Conservation (phyloP, 2,797 vertebrate genomes). For the Premnoplex brunnescens region DNA sequence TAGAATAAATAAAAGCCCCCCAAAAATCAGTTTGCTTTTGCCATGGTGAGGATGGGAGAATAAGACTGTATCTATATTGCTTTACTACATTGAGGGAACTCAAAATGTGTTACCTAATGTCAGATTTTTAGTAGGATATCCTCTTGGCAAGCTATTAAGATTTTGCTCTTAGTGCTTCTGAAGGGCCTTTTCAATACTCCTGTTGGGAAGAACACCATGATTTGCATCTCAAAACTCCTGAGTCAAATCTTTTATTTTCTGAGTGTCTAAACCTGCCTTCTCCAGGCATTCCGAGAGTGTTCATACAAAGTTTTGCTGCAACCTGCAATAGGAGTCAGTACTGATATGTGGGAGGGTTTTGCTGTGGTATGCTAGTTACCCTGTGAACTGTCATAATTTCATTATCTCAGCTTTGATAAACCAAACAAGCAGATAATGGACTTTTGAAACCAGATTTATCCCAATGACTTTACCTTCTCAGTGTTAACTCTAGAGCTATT, state of each 20-base stretch:
- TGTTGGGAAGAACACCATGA: not conserved
- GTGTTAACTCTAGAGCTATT: not conserved
- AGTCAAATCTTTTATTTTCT: not conserved
- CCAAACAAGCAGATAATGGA: slow-evolving; percentile 1
- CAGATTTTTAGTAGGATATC: not conserved
- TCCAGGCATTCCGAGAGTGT: not conserved
- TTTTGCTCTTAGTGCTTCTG: not conserved
- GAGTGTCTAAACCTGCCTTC: not conserved
- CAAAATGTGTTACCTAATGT: not conserved
- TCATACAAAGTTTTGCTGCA: not conserved
- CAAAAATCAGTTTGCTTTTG: not conserved
- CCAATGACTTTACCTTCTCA: not conserved
- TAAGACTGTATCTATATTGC: not conserved
- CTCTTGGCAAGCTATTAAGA: not conserved
- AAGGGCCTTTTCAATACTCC: not conserved
- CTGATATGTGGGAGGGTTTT: not conserved
- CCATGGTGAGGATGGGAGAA: not conserved
- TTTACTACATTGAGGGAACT: not conserved
- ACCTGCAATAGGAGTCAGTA: not conserved
- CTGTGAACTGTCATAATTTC: not conserved
- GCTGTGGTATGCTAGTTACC: not conserved
- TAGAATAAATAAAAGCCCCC: not conserved
- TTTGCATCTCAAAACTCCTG: not conserved
- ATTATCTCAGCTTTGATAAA: slow-evolving; percentile 7
- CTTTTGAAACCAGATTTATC: not conserved